A percentile compares a stretch with the other conserved stretches of the same genome.
These are phyloP conservation scores for Semicossyphus pulcher DNA, from an alignment of 2,113 vertebrate species.

Conservation along the genomic window DNA sequence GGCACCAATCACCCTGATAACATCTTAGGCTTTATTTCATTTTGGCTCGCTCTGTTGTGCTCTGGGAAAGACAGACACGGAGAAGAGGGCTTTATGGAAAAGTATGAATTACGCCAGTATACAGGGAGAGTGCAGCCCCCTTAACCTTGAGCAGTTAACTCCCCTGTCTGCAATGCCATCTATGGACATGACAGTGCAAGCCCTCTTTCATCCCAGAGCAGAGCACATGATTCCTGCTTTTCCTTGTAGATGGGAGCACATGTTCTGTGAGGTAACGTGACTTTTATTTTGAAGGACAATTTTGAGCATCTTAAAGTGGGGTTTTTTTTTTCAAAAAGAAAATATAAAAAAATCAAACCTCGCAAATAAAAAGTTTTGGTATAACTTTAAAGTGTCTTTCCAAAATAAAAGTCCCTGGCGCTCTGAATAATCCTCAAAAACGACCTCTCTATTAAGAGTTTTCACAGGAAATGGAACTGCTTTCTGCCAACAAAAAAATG, in stretches of 20 bases:
- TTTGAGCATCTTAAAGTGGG: too few species aligned
- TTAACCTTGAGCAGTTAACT: conserved; percentile 68
- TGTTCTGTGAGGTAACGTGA: conserved; percentile 28
- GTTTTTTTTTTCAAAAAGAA: too few species aligned
- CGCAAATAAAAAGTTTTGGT: background rate
- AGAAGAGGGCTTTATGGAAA: conserved; percentile 64
- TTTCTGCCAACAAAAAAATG: background rate
- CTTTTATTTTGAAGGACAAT: too few species aligned
- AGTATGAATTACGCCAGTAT: conserved; percentile 62
- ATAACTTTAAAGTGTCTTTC: too few species aligned
- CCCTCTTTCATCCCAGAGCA: conserved; percentile 38
- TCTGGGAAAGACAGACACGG: conserved; percentile 69
- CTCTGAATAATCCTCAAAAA: background rate
- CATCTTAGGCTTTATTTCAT: conserved; percentile 83
- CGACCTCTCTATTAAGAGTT: background rate
- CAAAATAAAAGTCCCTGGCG: conserved; percentile 1
- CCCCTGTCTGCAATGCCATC: conserved; percentile 66
- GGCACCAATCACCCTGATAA: conserved; percentile 83
- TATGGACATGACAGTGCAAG: conserved; percentile 75
- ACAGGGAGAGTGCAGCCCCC: conserved; percentile 44
- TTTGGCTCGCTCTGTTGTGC: conserved; percentile 70
- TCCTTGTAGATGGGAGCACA: background rate
- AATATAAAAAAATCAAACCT: background rate
- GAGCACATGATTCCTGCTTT: conserved; percentile 26
- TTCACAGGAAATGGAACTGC: background rate